Base-by-base conservation (phyloP, 64 coral and sea anemone genomes). In the Stichodactyla mertensii region DNA sequence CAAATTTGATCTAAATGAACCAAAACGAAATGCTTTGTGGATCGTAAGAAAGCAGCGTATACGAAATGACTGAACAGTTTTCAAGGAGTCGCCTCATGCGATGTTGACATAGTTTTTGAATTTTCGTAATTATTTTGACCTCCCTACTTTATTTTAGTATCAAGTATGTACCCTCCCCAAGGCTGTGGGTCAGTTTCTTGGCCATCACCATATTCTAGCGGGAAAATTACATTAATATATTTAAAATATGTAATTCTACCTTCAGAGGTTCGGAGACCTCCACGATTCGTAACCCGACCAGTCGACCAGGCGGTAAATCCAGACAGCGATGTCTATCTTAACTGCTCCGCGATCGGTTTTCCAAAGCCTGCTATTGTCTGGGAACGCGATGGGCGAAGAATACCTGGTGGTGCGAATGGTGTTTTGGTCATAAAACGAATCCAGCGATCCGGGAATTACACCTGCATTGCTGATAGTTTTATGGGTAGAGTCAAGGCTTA, bases 301-400 rank as follows among this genome's bases (percentile, higher is more conserved):
- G 20, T 54, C 6, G 79, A 77, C 51, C 28, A 69, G 16, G 60
- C 80, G 16, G 88, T 94, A 4, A 55, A 94, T 59, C 92, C 92
- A n/a, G 88, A 94, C 31, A 94, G 87, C 14, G 88, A 78, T 7
- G 88, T 94, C 20, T 61, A 82, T 15, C 79, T 94, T 5, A 87
- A 94, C 27, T 94, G 92, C 64, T 77, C 92, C 11, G 88, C 88
- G 5, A 24, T 14, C 10, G 92, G 92, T 20, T 60, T 61, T 19
- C 92, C 92, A 27, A 57, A 54, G 7, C 92, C 92, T 5, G 55
- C 61, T 66, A 84, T 90, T 5, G 28, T 83, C 6, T 94, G 88
- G 92, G 88, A 90, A 83, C 45, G 19, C 18, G 77, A 87, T 24
- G 89, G 89, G 5, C 16, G 51, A 4, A 36, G 55, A 12, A 61